Percentiles rank a stretch among this genome's conserved stretches.
Evolutionary conservation across 2,113 vertebrate genomes (phyloP).

Genomic region (Sakesphorus luctuosus): DNA sequence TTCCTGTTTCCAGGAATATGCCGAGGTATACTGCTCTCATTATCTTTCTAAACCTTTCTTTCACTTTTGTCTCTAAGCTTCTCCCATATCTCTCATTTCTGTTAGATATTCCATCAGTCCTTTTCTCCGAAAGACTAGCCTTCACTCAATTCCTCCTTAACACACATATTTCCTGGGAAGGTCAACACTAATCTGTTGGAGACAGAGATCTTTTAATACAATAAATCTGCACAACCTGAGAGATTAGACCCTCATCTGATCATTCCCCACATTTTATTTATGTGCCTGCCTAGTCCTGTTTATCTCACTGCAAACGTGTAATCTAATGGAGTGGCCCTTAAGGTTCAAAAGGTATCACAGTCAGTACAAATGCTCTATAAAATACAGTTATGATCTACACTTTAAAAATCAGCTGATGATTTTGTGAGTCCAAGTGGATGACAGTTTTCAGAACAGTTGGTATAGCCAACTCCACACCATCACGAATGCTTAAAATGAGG

Average conservation of each 20-base stretch:
- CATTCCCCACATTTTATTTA: background rate
- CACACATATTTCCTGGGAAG: background rate
- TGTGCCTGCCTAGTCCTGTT: background rate
- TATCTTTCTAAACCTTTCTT: background rate
- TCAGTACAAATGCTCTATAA: background rate
- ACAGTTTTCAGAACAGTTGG: background rate
- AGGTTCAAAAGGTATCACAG: background rate
- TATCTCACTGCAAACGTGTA: background rate
- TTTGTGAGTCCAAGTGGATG: background rate
- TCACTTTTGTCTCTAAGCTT: background rate
- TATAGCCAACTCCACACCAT: background rate
- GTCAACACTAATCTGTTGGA: background rate
- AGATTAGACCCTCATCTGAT: background rate
- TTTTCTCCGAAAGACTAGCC: background rate
- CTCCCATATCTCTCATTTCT: background rate
- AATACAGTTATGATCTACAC: background rate
- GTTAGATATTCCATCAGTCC: background rate
- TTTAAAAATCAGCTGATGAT: background rate
- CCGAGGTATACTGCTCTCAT: background rate
- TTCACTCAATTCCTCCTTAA: slow-evolving; percentile 15
- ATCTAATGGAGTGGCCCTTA: background rate
- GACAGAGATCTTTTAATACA: background rate
- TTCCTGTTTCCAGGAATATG: background rate
- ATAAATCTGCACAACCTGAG: background rate
- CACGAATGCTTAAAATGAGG: background rate